A percentile compares a stretch with the other conserved stretches of the same genome.
Conservation (phyloP, 30 jellyfish, hydroid and myxozoan species). For the Turritopsis rubra region DNA sequence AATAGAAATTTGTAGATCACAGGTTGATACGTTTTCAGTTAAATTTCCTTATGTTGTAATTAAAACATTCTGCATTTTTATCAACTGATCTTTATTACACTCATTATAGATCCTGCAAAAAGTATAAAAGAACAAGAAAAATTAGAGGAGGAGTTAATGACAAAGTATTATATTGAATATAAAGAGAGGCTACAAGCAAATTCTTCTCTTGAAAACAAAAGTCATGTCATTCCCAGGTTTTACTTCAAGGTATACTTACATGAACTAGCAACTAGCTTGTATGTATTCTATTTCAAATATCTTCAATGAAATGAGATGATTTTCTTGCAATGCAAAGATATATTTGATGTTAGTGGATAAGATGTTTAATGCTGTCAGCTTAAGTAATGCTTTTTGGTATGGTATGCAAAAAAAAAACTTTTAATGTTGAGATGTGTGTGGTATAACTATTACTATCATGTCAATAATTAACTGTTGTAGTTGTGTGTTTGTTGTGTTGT, state of each 20-base stretch:
- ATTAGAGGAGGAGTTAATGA: conserved; percentile 48
- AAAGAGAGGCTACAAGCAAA: conserved; percentile 29
- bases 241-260: conserved; percentile 43
- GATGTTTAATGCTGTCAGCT: neutral
- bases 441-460: too few species aligned
- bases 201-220: neutral
- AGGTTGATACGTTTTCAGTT: too few species aligned
- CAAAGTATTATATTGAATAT: conserved; percentile 52
- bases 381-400: too few species aligned
- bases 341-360: neutral
- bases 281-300: too few species aligned
- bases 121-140: conserved; percentile 38
- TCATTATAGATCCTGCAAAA: neutral
- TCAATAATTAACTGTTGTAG: too few species aligned
- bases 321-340: neutral
- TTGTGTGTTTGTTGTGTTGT: too few species aligned
- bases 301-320: neutral
- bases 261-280: too few species aligned
- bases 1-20: neutral
- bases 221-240: conserved; percentile 62
- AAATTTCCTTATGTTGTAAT: neutral
- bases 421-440: too few species aligned
- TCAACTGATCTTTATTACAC: neutral
- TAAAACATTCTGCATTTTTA: neutral
- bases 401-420: too few species aligned